phyloP scores from a whole-genome alignment of 2,797 vertebrate genomes.

The Mormyrops boulengeri region DNA sequence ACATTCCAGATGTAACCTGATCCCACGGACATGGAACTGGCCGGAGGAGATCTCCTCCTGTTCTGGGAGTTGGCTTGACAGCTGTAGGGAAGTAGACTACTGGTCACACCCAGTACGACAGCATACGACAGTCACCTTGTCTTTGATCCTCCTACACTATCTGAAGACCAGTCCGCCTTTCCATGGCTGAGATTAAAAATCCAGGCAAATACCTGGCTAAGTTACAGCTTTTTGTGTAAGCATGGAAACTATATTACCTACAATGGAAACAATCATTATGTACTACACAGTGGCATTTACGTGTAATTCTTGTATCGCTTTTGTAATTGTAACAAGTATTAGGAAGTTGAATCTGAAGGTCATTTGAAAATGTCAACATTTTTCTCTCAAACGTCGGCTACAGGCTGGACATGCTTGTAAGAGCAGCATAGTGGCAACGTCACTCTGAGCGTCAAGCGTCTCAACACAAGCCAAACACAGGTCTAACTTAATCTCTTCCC shows the following conservation, averaged over 20 bases:
- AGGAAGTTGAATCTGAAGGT: neutral
- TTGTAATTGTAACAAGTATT: neutral
- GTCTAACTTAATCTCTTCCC: neutral
- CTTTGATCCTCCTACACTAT: neutral
- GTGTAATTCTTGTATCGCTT: neutral
- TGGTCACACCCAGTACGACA: neutral
- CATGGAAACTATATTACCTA: neutral
- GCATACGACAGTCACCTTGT: neutral
- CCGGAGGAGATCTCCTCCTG: neutral
- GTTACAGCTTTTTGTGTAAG: neutral
- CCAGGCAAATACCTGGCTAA: neutral
- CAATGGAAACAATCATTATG: neutral
- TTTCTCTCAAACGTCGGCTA: neutral
- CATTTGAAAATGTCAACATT: neutral
- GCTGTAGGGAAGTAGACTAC: neutral
- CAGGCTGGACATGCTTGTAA: neutral
- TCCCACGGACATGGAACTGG: neutral
- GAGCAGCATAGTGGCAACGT: neutral
- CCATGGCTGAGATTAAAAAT: neutral
- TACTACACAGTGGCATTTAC: neutral
- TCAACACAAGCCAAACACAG: neutral
- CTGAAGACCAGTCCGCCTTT: neutral
- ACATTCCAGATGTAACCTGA: neutral
- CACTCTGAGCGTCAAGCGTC: neutral
- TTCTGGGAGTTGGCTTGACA: neutral